A percentile compares a stretch with the other conserved stretches of the same genome.
Conservation (phyloP, 2,113 vertebrate species). For the Pangasianodon gigas region DNA sequence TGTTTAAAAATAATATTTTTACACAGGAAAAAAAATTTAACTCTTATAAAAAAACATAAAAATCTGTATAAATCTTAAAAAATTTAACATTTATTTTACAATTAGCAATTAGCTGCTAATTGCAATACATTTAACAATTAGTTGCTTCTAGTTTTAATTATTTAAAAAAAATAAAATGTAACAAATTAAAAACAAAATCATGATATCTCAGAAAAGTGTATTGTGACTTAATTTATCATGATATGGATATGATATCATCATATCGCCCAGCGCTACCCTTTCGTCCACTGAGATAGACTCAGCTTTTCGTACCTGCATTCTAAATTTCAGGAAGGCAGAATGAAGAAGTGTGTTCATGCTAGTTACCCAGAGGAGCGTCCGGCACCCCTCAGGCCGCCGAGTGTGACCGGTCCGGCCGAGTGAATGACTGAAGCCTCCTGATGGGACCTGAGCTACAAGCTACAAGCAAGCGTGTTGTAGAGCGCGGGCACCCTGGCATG, state of each 20-base stretch:
- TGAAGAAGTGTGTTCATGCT: conserved; percentile 18
- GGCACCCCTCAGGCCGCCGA: conserved; percentile 15
- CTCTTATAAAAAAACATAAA: no score
- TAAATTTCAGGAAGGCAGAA: not conserved
- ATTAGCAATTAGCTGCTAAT: no score
- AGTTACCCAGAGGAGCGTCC: conserved; percentile 34
- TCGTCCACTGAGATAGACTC: not conserved
- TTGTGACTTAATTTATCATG: not conserved
- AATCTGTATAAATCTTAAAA: no score
- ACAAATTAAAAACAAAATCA: not conserved
- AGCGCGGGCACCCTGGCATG: conserved; percentile 26
- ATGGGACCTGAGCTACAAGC: conserved; percentile 41
- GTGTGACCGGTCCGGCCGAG: conserved; percentile 44
- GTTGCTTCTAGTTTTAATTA: not conserved
- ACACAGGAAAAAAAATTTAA: not conserved
- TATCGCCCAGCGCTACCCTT: not conserved
- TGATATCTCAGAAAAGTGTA: not conserved
- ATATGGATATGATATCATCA: not conserved
- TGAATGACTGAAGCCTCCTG: conserved; percentile 37
- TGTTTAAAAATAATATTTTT: not conserved
- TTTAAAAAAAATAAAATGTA: not conserved
- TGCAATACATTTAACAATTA: not conserved
- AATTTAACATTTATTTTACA: no score
- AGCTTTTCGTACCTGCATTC: not conserved
- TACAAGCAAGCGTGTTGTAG: conserved; percentile 32